These are phyloP conservation scores for Natator depressus DNA, from an alignment of 2,113 vertebrate genomes.

Conservation along the genomic window DNA sequence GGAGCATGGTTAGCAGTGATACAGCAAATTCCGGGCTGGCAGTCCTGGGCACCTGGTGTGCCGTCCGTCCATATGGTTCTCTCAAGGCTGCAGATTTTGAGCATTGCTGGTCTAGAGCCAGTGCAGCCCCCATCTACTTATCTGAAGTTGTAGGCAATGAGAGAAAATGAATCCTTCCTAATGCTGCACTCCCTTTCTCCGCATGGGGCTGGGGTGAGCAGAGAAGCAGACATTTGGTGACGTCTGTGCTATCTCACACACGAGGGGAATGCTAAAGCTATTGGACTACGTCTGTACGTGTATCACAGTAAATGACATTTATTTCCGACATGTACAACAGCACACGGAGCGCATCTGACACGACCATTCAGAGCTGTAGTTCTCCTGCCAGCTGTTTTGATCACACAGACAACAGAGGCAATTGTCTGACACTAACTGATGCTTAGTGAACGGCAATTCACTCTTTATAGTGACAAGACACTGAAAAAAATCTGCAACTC, in stretches of 20 bases:
- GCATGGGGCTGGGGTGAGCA: neutral
- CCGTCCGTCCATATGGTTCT: fast-evolving
- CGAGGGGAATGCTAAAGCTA: neutral
- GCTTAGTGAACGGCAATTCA: neutral
- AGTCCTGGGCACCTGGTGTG: neutral
- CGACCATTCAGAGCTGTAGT: neutral
- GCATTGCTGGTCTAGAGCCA: neutral
- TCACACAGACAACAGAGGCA: constrained; percentile 35
- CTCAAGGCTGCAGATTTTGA: neutral
- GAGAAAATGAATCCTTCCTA: neutral
- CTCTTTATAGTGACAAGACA: neutral
- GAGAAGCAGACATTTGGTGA: neutral
- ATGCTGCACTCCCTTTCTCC: neutral
- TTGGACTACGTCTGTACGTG: neutral
- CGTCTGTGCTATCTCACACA: neutral
- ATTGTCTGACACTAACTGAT: neutral
- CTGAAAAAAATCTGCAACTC: neutral
- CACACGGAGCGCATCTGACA: constrained; percentile 34
- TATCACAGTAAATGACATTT: constrained; percentile 7
- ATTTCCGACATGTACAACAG: constrained; percentile 36
- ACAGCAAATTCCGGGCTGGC: neutral
- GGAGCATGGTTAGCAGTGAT: neutral
- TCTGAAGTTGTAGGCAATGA: neutral
- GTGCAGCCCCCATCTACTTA: fast-evolving
- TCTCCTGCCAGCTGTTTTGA: constrained; percentile 17